These are phyloP conservation scores for Zonitis immaculata DNA, from an alignment of 2,888 invertebrate species.

Conservation along the genomic window DNA sequence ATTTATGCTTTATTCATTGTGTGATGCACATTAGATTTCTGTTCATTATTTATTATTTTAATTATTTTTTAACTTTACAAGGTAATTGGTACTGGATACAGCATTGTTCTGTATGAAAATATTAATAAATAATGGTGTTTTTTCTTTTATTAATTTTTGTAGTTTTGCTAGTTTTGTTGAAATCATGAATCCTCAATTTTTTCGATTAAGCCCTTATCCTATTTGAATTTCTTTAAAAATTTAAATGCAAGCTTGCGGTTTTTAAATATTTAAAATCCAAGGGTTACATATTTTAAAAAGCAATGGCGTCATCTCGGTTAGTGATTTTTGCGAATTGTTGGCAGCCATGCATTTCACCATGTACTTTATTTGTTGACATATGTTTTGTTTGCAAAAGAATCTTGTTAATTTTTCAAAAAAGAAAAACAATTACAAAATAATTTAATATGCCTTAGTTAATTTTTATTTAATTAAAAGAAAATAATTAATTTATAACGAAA, in stretches of 20 bases:
- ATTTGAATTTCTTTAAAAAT: slow-evolving; percentile 9
- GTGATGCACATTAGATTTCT: neutral
- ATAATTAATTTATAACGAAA: neutral
- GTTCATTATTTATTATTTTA: slow-evolving; percentile 6
- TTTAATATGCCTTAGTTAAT: neutral
- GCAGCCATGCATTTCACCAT: slow-evolving; percentile 9
- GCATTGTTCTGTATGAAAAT: neutral
- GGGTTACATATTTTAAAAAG: slow-evolving; percentile 1
- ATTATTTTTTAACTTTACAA: neutral
- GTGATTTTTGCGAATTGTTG: slow-evolving; percentile 10
- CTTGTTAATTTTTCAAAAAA: neutral
- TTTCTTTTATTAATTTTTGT: neutral
- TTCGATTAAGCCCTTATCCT: neutral
- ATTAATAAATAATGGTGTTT: neutral
- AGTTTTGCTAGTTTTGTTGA: neutral
- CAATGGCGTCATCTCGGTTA: neutral
- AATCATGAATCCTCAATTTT: neutral
- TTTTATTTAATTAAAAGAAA: neutral
- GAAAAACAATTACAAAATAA: too few relatives aligned
- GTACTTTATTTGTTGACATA: slow-evolving; percentile 13
- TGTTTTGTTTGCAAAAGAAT: slow-evolving; percentile 10
- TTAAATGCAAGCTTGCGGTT: slow-evolving; percentile 11
- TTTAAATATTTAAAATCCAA: slow-evolving; percentile 18
- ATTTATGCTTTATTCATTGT: slow-evolving; percentile 1
- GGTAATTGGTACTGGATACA: neutral